phyloP scores from a whole-genome alignment of 2,888 invertebrate species.

The Asteroscopus sphinx region DNA sequence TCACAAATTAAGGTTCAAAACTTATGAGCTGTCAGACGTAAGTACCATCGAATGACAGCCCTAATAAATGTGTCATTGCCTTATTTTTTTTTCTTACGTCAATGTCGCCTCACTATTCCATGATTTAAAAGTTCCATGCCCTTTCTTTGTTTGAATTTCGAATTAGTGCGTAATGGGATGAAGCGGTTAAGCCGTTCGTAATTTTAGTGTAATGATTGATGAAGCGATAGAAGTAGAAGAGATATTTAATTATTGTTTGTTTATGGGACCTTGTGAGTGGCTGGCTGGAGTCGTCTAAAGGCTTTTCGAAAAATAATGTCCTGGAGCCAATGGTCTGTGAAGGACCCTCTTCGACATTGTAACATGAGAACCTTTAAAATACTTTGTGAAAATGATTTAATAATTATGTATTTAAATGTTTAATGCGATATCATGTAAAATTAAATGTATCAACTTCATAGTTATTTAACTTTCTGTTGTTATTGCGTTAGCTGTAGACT shows the following conservation, averaged over 20 bases:
- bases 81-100: constrained; percentile 77
- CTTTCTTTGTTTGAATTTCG: constrained; percentile 85
- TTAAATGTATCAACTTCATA: too few relatives aligned
- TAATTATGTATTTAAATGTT: too few relatives aligned
- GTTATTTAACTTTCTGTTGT: too few relatives aligned
- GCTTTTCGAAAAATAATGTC: too few relatives aligned
- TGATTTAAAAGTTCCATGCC: constrained; percentile 87
- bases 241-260: constrained; percentile 36
- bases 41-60: constrained; percentile 79
- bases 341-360: too few relatives aligned
- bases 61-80: constrained; percentile 87
- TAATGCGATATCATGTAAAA: too few relatives aligned
- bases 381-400: too few relatives aligned
- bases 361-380: too few relatives aligned
- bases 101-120: constrained; percentile 83
- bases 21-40: constrained; percentile 84
- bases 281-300: too few relatives aligned
- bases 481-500: too few relatives aligned
- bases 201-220: constrained; percentile 55
- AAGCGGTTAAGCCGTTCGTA: constrained; percentile 45
- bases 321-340: too few relatives aligned
- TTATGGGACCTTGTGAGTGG: not conserved
- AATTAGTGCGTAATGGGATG: constrained; percentile 70
- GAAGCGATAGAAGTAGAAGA: constrained; percentile 52
- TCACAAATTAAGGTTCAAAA: constrained; percentile 86